A percentile compares a stretch with the other conserved stretches of the same genome.
phyloP scores from a whole-genome alignment of 2,888 invertebrate species.

The Drosophila anomelani region DNA sequence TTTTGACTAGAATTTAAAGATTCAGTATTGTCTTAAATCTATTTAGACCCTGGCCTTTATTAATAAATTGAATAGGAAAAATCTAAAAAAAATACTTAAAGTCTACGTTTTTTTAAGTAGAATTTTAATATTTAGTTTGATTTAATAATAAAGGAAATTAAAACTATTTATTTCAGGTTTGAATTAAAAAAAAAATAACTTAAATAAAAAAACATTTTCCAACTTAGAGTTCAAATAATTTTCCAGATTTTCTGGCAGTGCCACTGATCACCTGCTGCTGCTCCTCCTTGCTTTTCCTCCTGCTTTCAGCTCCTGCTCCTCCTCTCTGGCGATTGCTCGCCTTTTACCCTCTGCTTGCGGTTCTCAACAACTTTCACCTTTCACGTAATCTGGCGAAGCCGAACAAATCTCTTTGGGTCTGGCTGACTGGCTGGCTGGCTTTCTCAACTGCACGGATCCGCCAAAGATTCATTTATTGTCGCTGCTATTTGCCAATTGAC shows the following conservation, averaged over 20 bases:
- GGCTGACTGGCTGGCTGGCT: slow-evolving; percentile 25
- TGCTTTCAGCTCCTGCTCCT: background rate
- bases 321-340: slow-evolving; percentile 39
- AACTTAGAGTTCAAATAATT: background rate
- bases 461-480: slow-evolving; percentile 67
- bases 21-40: background rate
- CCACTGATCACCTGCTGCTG: slow-evolving; percentile 18
- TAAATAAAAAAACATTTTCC: too few relatives aligned
- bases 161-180: background rate
- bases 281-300: slow-evolving; percentile 6
- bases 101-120: too few relatives aligned
- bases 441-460: slow-evolving; percentile 31
- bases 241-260: slow-evolving; percentile 1
- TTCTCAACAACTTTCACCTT: slow-evolving; percentile 84
- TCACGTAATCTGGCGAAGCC: slow-evolving; percentile 82
- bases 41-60: rapidly evolving
- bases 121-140: too few relatives aligned
- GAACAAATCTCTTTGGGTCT: slow-evolving; percentile 38
- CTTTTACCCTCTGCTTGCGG: slow-evolving; percentile 60
- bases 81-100: background rate
- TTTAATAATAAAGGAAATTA: too few relatives aligned
- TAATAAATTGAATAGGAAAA: background rate
- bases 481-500: slow-evolving; percentile 61
- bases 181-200: too few relatives aligned
- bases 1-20: background rate